Conservation (phyloP, 2,888 invertebrate genomes). For the Scotopteryx bipunctaria region DNA sequence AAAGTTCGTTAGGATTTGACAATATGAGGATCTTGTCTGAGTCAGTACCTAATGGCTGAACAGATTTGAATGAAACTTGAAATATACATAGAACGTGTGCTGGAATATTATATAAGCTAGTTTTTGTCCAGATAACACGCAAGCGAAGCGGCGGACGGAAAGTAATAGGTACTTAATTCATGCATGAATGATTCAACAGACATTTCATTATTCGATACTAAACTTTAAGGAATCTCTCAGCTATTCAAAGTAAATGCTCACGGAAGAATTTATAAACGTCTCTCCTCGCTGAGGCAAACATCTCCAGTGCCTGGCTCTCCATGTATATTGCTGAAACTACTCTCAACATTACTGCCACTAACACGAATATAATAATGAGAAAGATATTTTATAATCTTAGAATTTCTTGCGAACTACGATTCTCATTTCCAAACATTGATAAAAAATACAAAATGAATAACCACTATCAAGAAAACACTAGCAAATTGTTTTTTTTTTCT, state of each 20-base stretch:
- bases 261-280: constrained; percentile 60
- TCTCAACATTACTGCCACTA: constrained; percentile 62
- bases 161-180: not conserved
- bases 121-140: too few relatives aligned
- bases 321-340: constrained; percentile 57
- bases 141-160: too few relatives aligned
- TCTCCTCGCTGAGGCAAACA: constrained; percentile 48
- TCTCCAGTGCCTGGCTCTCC: constrained; percentile 57
- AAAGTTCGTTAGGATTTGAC: too few relatives aligned
- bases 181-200: not conserved
- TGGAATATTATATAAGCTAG: too few relatives aligned
- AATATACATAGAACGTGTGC: too few relatives aligned
- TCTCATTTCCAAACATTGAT: constrained; percentile 50
- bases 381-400: too few relatives aligned
- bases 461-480: not conserved
- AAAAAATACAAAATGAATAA: constrained; percentile 35
- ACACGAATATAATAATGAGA: not conserved
- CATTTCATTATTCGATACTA: too few relatives aligned
- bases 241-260: constrained; percentile 43
- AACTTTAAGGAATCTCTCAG: too few relatives aligned
- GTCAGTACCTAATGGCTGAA: too few relatives aligned
- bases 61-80: too few relatives aligned
- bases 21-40: too few relatives aligned
- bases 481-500: too few relatives aligned
- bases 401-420: not conserved